phyloP scores from a whole-genome alignment of 92 coral and sea anemone species.

The Phenganax marumi region DNA sequence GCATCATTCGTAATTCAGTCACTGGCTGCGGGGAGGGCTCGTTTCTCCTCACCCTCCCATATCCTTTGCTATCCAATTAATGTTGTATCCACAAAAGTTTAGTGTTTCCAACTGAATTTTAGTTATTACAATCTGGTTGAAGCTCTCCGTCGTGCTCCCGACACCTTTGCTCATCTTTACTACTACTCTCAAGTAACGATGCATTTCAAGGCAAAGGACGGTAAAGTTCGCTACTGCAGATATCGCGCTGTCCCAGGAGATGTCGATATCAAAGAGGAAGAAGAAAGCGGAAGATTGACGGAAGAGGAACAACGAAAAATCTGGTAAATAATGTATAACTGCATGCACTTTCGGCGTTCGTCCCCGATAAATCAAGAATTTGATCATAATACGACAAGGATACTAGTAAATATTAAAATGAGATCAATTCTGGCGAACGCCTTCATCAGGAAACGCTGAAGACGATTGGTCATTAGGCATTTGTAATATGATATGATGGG shows the following conservation, averaged over 20 bases:
- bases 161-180: conserved; percentile 63
- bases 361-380: too few relatives aligned
- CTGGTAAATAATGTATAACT: conserved; percentile 51
- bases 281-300: conserved; percentile 64
- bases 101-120: background rate
- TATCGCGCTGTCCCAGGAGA: conserved; percentile 69
- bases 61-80: too few relatives aligned
- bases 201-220: conserved; percentile 66
- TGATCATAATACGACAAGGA: too few relatives aligned
- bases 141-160: conserved; percentile 60
- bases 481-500: background rate
- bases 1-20: too few relatives aligned
- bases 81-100: background rate
- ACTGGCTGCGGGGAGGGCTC: too few relatives aligned
- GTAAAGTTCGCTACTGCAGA: conserved; percentile 64
- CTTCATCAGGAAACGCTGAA: too few relatives aligned
- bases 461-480: too few relatives aligned
- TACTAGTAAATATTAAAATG: too few relatives aligned
- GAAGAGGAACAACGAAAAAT: conserved; percentile 70
- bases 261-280: conserved; percentile 44
- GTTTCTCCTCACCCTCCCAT: too few relatives aligned
- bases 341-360: too few relatives aligned
- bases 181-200: conserved; percentile 69
- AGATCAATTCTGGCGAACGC: too few relatives aligned
- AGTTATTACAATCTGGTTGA: conserved; percentile 7